Evolutionary conservation across 2,113 vertebrate genomes (phyloP).

Genomic region (Perca fluviatilis): DNA sequence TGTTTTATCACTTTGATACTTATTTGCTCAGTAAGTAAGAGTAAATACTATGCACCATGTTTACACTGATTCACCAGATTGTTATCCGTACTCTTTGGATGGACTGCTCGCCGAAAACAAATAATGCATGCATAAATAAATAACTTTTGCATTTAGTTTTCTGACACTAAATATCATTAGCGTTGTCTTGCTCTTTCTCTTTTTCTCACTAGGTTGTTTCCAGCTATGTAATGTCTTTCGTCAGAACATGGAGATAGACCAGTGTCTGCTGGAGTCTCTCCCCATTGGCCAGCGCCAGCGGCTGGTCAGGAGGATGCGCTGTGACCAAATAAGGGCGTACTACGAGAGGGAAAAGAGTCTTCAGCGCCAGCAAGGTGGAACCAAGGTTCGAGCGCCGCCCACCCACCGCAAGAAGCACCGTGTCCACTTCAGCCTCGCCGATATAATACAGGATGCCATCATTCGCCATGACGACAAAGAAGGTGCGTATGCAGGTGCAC

Average conservation of each 20-base stretch:
- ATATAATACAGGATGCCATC: slow-evolving; percentile 91
- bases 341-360: slow-evolving; percentile 92
- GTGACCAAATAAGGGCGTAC: slow-evolving; percentile 94
- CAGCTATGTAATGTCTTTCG: slow-evolving; percentile 98
- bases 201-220: slow-evolving; percentile 90
- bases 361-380: slow-evolving; percentile 85
- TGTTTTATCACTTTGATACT: slow-evolving; percentile 26
- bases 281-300: slow-evolving; percentile 94
- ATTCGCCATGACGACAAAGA: slow-evolving; percentile 92
- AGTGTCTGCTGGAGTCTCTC: slow-evolving; percentile 97
- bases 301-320: slow-evolving; percentile 95
- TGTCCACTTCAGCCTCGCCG: slow-evolving; percentile 84
- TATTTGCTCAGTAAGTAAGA: slow-evolving; percentile 15
- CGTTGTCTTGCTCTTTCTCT: slow-evolving; percentile 12
- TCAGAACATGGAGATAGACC: slow-evolving; percentile 99
- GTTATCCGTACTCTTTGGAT: neutral
- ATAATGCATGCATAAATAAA: neutral
- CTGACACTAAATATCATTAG: neutral
- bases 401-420: slow-evolving; percentile 84
- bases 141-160: neutral
- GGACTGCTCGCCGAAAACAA: neutral
- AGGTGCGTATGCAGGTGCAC: slow-evolving; percentile 82
- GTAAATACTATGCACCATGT: slow-evolving; percentile 13
- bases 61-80: slow-evolving; percentile 3
- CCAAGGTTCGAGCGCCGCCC: slow-evolving; percentile 67